These are phyloP conservation scores for Eristalis pertinax DNA, from an alignment of 2,888 invertebrate genomes.

Conservation along the genomic window DNA sequence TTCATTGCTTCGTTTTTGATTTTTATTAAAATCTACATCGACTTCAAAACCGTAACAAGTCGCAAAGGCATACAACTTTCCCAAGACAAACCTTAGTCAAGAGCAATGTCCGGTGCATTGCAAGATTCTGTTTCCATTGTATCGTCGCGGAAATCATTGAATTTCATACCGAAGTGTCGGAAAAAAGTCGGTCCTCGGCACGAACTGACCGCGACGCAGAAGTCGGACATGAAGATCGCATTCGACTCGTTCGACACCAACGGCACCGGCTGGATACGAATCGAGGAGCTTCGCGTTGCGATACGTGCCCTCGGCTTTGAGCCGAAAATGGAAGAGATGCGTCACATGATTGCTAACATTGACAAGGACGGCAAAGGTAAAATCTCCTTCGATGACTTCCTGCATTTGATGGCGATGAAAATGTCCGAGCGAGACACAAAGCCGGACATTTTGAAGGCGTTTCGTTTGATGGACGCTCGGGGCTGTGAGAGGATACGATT, in stretches of 20 bases:
- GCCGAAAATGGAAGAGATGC: constrained; percentile 64
- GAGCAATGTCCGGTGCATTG: neutral
- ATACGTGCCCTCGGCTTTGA: constrained; percentile 67
- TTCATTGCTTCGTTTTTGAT: neutral
- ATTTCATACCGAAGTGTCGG: neutral
- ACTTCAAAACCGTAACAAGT: no score
- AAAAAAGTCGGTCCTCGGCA: constrained; percentile 46
- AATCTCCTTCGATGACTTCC: constrained; percentile 65
- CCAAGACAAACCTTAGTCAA: no score
- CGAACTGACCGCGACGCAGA: constrained; percentile 48
- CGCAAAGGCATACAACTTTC: neutral
- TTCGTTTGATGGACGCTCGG: constrained; percentile 49
- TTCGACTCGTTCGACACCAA: constrained; percentile 65
- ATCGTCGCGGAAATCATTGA: constrained; percentile 14
- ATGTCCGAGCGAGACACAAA: constrained; percentile 63
- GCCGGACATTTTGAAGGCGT: constrained; percentile 55
- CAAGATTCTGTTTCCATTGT: neutral
- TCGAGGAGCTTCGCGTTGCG: constrained; percentile 66
- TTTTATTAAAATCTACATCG: neutral
- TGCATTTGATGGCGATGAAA: constrained; percentile 62
- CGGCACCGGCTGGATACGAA: constrained; percentile 62
- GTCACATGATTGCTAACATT: constrained; percentile 43
- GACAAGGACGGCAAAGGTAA: constrained; percentile 64
- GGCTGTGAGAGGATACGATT: constrained; percentile 11
- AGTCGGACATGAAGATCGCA: constrained; percentile 60